These are phyloP conservation scores for Neodiprion pinetum DNA, from an alignment of 1,140 invertebrate genomes.

Conservation along the genomic window DNA sequence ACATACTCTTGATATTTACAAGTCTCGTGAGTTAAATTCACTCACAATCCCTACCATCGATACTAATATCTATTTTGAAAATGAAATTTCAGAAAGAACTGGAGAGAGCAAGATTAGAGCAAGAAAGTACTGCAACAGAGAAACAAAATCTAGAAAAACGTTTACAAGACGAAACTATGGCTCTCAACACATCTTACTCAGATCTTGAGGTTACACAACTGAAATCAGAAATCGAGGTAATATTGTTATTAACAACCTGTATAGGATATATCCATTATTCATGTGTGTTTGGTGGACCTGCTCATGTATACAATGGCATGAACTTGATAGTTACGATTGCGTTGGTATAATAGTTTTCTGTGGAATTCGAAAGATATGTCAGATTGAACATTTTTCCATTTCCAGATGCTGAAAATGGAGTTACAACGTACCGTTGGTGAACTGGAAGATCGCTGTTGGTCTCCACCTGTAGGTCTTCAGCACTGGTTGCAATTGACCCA, in stretches of 20 bases:
- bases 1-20: conserved; percentile 19
- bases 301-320: too few relatives aligned
- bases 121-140: conserved; percentile 80
- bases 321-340: not conserved
- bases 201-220: conserved; percentile 83
- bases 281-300: too few relatives aligned
- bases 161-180: conserved; percentile 72
- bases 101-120: conserved; percentile 67
- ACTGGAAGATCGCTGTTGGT: conserved; percentile 86
- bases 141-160: conserved; percentile 83
- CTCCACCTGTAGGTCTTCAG: conserved; percentile 85
- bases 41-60: conserved; percentile 16
- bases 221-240: conserved; percentile 83
- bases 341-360: too few relatives aligned
- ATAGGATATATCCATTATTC: conserved; percentile 11
- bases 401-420: conserved; percentile 79
- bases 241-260: not conserved
- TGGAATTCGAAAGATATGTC: not conserved
- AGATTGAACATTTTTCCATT: conserved; percentile 31
- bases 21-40: not conserved
- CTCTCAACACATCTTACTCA: conserved; percentile 75
- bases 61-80: conserved; percentile 17
- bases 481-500: conserved; percentile 94
- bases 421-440: conserved; percentile 86
- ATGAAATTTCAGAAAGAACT: conserved; percentile 64